Evolutionary conservation across 1,140 invertebrate species (phyloP).

Genomic region (Medauroidea extradentata): DNA sequence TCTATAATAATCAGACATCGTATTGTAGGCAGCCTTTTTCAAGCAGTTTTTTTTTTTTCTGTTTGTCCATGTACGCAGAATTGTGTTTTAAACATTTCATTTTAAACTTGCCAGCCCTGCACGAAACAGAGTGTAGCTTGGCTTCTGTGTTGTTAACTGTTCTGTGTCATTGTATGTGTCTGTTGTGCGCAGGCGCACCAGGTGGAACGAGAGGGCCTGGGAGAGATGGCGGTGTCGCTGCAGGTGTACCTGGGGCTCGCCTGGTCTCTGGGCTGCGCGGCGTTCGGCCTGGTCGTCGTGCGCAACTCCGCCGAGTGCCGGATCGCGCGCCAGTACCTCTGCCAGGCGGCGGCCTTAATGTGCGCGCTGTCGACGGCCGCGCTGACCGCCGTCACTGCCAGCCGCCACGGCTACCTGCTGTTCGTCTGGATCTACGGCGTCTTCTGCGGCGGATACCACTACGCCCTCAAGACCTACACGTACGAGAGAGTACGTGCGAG

Average conservation of each 20-base stretch:
- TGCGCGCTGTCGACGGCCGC: conserved; percentile 75
- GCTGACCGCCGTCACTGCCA: conserved; percentile 57
- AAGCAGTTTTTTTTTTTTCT: too few relatives aligned
- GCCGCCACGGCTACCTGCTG: conserved; percentile 69
- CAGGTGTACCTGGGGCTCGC: conserved; percentile 77
- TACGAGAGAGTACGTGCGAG: conserved; percentile 78
- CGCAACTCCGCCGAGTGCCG: conserved; percentile 78
- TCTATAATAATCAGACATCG: too few relatives aligned
- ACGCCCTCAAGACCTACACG: conserved; percentile 83
- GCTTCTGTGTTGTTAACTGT: too few relatives aligned
- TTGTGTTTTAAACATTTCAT: too few relatives aligned
- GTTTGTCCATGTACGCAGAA: too few relatives aligned
- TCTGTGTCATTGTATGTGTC: too few relatives aligned
- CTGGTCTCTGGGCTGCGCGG: conserved; percentile 74
- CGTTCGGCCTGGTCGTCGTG: conserved; percentile 76
- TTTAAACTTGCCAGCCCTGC: too few relatives aligned
- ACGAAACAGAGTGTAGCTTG: too few relatives aligned
- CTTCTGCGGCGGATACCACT: conserved; percentile 79
- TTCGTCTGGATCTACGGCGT: conserved; percentile 81
- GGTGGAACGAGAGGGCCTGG: conserved; percentile 66
- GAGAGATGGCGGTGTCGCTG: conserved; percentile 63
- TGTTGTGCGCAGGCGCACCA: conserved; percentile 63
- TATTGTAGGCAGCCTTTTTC: too few relatives aligned
- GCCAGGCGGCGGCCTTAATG: conserved; percentile 67
- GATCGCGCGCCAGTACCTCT: conserved; percentile 80